Percentiles rank a stretch among this genome's conserved stretches.
These are phyloP conservation scores for Metaphire vulgaris DNA, from an alignment of 1,140 invertebrate genomes.

Conservation along the genomic window DNA sequence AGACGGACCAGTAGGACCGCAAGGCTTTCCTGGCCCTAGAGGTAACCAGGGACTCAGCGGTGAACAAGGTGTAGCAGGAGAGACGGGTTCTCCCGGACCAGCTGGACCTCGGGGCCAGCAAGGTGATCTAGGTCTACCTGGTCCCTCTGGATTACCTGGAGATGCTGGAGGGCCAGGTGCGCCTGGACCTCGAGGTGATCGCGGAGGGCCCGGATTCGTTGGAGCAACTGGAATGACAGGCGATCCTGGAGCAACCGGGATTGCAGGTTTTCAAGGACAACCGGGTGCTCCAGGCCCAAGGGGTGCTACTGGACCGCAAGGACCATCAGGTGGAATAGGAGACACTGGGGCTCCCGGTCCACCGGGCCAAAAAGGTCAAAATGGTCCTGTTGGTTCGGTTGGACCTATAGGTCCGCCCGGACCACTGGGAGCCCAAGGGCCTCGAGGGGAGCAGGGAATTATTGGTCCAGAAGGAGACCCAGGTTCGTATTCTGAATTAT, in stretches of 20 bases:
- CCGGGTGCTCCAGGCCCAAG: conserved; percentile 24
- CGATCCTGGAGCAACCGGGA: conserved; percentile 27
- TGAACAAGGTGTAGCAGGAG: conserved; percentile 56
- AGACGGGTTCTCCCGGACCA: conserved; percentile 58
- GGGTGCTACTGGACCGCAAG: conserved; percentile 23
- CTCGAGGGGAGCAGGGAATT: neutral
- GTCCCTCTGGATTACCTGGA: conserved; percentile 40
- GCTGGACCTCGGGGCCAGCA: conserved; percentile 18
- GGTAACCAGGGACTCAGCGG: conserved; percentile 16
- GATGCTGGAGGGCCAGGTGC: conserved; percentile 16
- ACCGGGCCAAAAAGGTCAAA: conserved; percentile 14
- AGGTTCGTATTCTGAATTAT: neutral
- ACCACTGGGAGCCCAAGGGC: neutral
- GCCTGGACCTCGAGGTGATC: conserved; percentile 24
- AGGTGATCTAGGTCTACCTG: conserved; percentile 56
- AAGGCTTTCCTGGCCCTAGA: conserved; percentile 8
- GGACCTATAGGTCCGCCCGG: conserved; percentile 10
- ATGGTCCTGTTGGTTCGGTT: neutral
- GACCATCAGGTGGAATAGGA: conserved; percentile 29
- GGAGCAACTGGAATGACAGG: conserved; percentile 29
- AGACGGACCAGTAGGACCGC: conserved; percentile 11
- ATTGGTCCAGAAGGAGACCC: neutral
- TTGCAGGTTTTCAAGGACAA: conserved; percentile 23
- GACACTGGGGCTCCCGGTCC: conserved; percentile 29
- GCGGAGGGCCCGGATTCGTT: conserved; percentile 10